These are phyloP conservation scores for Rhabdophis nuchalis DNA, from an alignment of 2,797 vertebrate genomes.

Conservation along the genomic window DNA sequence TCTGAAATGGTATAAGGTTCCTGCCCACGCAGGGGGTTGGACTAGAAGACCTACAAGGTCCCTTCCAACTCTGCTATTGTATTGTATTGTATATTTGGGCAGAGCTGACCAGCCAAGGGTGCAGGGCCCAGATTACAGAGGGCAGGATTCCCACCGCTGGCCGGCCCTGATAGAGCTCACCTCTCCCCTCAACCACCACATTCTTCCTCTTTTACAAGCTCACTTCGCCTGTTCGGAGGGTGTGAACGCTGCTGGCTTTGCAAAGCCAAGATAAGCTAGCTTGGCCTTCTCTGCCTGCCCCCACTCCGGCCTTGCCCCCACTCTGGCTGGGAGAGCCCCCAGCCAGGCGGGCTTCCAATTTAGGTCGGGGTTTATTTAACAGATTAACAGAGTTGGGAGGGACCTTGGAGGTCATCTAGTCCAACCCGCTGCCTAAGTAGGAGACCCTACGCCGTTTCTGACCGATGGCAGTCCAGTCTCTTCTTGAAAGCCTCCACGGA, in stretches of 20 bases:
- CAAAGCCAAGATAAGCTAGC: neutral
- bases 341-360: neutral
- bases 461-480: no score
- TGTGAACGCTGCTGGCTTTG: neutral
- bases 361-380: no score
- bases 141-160: neutral
- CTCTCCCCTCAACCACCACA: neutral
- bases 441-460: no score
- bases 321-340: neutral
- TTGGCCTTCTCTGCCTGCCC: neutral
- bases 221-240: neutral
- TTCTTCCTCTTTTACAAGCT: neutral
- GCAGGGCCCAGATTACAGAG: neutral
- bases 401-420: no score
- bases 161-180: neutral
- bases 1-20: no score
- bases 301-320: neutral
- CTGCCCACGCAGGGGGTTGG: no score
- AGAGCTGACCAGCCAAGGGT: neutral
- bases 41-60: no score
- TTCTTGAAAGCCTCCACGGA: no score
- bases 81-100: no score
- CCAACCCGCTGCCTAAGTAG: no score
- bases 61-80: no score
- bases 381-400: no score